Percentiles rank a stretch among this genome's conserved stretches.
phyloP scores from a whole-genome alignment of 2,797 vertebrate genomes.

The Merluccius polli region DNA sequence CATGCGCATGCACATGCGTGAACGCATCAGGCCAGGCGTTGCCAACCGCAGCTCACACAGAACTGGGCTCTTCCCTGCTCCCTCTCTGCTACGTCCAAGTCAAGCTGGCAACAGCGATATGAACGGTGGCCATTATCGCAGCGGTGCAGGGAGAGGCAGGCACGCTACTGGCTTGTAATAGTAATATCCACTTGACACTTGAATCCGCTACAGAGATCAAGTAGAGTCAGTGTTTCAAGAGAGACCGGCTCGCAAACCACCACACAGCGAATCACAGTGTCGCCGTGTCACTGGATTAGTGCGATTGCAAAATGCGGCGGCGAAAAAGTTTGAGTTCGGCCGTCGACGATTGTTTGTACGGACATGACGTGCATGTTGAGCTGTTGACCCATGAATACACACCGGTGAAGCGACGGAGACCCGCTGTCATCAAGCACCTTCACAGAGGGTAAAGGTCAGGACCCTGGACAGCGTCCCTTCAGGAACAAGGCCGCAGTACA shows the following conservation, averaged over 20 bases:
- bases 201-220: conserved; percentile 52
- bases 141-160: conserved; percentile 42
- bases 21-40: background rate
- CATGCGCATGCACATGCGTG: conserved; percentile 1
- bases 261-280: background rate
- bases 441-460: too few species aligned
- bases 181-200: conserved; percentile 54
- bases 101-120: conserved; percentile 55
- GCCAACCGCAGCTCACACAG: conserved; percentile 13
- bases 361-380: background rate
- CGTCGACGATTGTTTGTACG: background rate
- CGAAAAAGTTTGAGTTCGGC: background rate
- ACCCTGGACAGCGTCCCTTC: too few species aligned
- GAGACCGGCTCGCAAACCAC: conserved; percentile 8
- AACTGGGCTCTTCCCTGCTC: conserved; percentile 43
- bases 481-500: too few species aligned
- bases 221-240: conserved; percentile 45
- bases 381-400: background rate
- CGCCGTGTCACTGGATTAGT: too few species aligned
- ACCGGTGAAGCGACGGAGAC: background rate
- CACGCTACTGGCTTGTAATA: conserved; percentile 49
- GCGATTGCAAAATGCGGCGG: too few species aligned
- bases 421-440: background rate
- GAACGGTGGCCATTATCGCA: conserved; percentile 59
- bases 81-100: conserved; percentile 42